A percentile compares a stretch with the other conserved stretches of the same genome.
These are phyloP conservation scores for Phrynocephalus vlangalii DNA, from an alignment of 2,797 vertebrate genomes.

Conservation along the genomic window DNA sequence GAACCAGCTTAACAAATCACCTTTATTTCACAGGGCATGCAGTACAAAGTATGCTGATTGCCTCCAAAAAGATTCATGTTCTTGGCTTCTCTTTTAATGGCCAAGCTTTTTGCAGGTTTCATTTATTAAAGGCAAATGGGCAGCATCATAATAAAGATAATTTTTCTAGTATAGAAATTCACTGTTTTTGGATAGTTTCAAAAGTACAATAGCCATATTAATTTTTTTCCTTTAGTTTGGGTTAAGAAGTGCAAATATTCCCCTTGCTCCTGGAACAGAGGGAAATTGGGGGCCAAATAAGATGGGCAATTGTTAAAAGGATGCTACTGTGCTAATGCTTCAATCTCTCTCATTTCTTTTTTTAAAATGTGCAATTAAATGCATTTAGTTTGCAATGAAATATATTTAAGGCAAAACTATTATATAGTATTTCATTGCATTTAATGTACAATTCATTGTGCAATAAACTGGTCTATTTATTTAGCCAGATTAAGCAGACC, in stretches of 20 bases:
- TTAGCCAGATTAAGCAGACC: neutral
- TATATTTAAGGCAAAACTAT: neutral
- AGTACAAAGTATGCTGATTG: neutral
- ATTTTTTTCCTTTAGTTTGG: neutral
- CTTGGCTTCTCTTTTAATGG: slow-evolving; percentile 4
- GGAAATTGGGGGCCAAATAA: neutral
- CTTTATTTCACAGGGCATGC: neutral
- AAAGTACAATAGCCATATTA: neutral
- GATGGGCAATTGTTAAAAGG: neutral
- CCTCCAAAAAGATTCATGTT: neutral
- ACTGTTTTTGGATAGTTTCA: neutral
- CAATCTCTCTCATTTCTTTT: neutral
- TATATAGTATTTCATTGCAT: neutral
- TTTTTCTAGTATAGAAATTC: neutral
- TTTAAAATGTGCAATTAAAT: neutral
- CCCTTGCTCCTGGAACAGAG: neutral
- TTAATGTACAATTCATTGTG: neutral
- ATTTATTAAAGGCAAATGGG: neutral
- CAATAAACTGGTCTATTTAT: neutral
- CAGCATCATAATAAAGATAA: neutral
- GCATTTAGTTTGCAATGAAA: neutral
- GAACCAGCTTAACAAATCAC: slow-evolving; percentile 8
- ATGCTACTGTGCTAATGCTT: neutral
- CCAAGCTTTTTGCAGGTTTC: neutral
- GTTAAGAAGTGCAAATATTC: neutral